These are phyloP conservation scores for Triplophysa yarkandensis DNA, from an alignment of 2,797 vertebrate genomes.

Conservation along the genomic window DNA sequence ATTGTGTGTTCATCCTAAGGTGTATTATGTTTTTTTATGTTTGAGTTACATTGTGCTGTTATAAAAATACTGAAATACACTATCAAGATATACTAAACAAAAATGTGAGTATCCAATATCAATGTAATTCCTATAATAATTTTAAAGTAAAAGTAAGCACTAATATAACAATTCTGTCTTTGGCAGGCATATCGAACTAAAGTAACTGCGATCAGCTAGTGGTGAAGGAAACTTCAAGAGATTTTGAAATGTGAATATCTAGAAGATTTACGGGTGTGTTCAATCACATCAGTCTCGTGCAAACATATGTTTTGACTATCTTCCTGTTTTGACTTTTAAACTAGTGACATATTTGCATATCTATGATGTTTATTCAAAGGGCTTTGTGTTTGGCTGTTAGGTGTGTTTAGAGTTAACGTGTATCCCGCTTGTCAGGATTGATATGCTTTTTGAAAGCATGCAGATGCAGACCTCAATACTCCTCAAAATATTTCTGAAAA, in stretches of 20 bases:
- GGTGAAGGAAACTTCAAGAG: background rate
- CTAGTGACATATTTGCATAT: background rate
- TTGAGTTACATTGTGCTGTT: too few relatives aligned
- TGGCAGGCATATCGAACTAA: background rate
- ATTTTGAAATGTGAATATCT: background rate
- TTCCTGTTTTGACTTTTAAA: constrained; percentile 15
- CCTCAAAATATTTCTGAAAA: background rate
- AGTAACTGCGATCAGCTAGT: background rate
- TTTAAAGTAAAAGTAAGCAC: too few relatives aligned
- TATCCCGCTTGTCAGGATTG: background rate
- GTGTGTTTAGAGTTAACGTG: constrained; percentile 14
- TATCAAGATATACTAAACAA: too few relatives aligned
- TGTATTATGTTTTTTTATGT: too few relatives aligned
- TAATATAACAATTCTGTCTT: too few relatives aligned
- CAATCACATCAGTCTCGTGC: background rate
- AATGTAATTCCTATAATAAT: background rate
- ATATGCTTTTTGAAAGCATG: background rate
- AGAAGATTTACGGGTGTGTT: background rate
- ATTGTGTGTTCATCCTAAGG: too few relatives aligned
- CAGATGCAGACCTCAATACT: background rate
- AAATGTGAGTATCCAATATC: background rate
- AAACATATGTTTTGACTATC: background rate
- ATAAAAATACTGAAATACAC: too few relatives aligned
- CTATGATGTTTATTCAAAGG: constrained; percentile 3
- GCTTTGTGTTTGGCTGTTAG: background rate